These are phyloP conservation scores for Keiferia lycopersicella DNA, from an alignment of 2,888 invertebrate species.

Conservation along the genomic window DNA sequence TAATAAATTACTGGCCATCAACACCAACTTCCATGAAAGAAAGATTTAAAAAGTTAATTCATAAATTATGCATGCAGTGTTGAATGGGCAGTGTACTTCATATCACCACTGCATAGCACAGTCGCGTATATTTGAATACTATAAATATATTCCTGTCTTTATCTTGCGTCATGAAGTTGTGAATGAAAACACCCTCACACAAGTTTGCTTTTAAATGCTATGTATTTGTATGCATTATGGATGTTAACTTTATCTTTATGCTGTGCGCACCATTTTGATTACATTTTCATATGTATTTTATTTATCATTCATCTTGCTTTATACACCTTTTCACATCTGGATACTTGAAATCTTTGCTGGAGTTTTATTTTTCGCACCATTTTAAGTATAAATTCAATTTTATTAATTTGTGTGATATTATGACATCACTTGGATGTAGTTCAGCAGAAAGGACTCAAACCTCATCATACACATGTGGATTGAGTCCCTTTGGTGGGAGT, in stretches of 20 bases:
- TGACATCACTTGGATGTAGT: too few species aligned
- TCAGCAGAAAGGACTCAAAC: too few species aligned
- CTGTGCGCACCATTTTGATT: neutral
- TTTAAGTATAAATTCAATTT: too few species aligned
- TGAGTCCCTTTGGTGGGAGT: too few species aligned
- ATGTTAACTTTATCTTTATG: neutral
- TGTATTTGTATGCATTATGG: neutral
- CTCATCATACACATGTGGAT: too few species aligned
- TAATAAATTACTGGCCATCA: neutral
- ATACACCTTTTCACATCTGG: too few species aligned
- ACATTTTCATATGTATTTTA: neutral
- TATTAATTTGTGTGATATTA: too few species aligned
- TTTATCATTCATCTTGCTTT: too few species aligned
- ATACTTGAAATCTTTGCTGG: too few species aligned
- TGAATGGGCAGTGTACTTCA: conserved; percentile 49
- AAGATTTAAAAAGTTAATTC: conserved; percentile 17
- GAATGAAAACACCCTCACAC: conserved; percentile 43
- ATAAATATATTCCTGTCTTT: conserved; percentile 48
- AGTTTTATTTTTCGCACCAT: too few species aligned
- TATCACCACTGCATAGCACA: conserved; percentile 38
- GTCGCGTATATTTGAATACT: conserved; percentile 42
- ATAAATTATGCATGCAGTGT: conserved; percentile 63
- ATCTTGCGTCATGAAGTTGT: conserved; percentile 53
- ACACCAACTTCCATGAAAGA: neutral
- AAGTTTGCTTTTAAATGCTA: conserved; percentile 4